These are phyloP conservation scores for Phocoena phocoena DNA, from an alignment of 2,113 vertebrate species.

Conservation along the genomic window DNA sequence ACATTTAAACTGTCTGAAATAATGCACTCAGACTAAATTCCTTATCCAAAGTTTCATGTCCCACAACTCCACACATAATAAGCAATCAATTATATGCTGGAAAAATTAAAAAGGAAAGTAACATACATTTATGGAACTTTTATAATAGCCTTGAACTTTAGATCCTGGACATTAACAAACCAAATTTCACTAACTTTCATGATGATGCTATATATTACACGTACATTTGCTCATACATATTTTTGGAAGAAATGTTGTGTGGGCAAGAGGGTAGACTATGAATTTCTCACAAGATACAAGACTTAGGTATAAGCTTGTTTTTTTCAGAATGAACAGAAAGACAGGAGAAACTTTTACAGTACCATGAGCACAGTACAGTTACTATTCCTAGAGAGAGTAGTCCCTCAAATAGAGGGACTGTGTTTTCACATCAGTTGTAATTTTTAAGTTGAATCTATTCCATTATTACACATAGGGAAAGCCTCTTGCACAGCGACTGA, in stretches of 20 bases:
- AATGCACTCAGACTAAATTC: constrained; percentile 3
- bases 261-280: neutral
- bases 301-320: neutral
- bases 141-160: neutral
- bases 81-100: neutral
- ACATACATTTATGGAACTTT: neutral
- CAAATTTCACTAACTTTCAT: neutral
- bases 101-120: neutral
- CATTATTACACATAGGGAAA: neutral
- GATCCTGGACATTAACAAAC: neutral
- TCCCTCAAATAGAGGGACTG: neutral
- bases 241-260: neutral
- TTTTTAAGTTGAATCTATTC: neutral
- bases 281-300: neutral
- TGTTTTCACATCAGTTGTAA: neutral
- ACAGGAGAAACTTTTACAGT: neutral
- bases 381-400: neutral
- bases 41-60: neutral
- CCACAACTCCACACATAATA: neutral
- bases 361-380: neutral
- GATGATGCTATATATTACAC: neutral
- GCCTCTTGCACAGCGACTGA: neutral
- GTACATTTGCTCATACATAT: neutral
- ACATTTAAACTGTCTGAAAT: constrained; percentile 37
- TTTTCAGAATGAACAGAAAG: neutral